Conservation (phyloP, 2,888 invertebrate genomes). For the Prosopocoilus inquinatus region DNA sequence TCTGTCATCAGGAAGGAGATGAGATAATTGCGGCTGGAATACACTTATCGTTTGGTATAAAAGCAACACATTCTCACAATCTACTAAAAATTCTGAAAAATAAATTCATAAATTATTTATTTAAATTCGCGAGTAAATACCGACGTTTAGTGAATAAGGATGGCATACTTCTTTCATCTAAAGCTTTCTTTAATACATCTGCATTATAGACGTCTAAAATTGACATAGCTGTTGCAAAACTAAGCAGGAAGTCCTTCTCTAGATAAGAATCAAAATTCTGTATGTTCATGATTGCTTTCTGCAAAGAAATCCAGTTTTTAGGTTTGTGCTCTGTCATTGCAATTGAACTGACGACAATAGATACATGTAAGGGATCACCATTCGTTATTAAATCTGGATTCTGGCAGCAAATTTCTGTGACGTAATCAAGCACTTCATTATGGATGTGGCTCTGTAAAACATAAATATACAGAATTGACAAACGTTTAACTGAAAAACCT, state of each 20-base stretch:
- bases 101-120: constrained; percentile 10
- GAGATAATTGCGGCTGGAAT: constrained; percentile 38
- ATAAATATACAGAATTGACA: not conserved
- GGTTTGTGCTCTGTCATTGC: constrained; percentile 60
- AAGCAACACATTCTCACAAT: constrained; percentile 48
- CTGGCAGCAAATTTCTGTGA: constrained; percentile 53
- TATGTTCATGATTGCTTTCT: constrained; percentile 26
- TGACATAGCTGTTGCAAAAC: constrained; percentile 57
- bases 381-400: constrained; percentile 48
- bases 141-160: too few species aligned
- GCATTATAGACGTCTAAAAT: constrained; percentile 60
- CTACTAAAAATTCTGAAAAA: constrained; percentile 21
- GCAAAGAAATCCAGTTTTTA: constrained; percentile 55
- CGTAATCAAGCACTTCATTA: constrained; percentile 58
- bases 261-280: constrained; percentile 32
- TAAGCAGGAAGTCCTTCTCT: constrained; percentile 54
- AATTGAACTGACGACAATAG: constrained; percentile 56
- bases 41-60: constrained; percentile 55
- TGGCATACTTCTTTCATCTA: constrained; percentile 43
- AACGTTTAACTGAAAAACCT: too few species aligned
- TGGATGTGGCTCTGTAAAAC: constrained; percentile 58
- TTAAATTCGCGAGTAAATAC: constrained; percentile 28
- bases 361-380: constrained; percentile 50
- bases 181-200: constrained; percentile 54
- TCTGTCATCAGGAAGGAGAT: constrained; percentile 48